Evolutionary conservation across 2,888 invertebrate genomes (phyloP).

Genomic region (Anthrax anthrax): DNA sequence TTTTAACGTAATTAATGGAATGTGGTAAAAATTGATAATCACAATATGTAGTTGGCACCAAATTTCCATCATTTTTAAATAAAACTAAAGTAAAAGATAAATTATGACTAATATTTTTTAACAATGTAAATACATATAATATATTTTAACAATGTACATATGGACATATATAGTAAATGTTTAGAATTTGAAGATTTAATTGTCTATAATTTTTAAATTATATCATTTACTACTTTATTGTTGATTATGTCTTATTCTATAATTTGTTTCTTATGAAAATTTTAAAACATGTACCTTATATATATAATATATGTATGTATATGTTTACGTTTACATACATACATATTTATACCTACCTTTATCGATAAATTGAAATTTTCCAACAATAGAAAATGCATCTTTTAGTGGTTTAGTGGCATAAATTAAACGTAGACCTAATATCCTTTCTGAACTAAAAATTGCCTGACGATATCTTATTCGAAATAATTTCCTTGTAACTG

Average conservation of each 20-base stretch:
- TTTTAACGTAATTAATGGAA: constrained; percentile 9
- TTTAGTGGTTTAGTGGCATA: constrained; percentile 4
- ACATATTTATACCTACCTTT: constrained; percentile 18
- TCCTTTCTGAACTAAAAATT: constrained; percentile 12
- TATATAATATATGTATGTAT: not conserved
- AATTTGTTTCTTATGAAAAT: too few species aligned
- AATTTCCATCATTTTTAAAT: constrained; percentile 68
- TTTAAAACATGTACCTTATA: too few species aligned
- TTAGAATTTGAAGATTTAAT: too few species aligned
- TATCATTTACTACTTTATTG: not conserved
- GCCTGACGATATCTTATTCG: constrained; percentile 9
- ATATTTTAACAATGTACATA: too few species aligned
- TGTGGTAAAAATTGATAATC: constrained; percentile 69
- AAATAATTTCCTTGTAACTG: constrained; percentile 6
- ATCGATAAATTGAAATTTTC: constrained; percentile 27
- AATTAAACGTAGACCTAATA: constrained; percentile 9
- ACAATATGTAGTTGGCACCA: constrained; percentile 63
- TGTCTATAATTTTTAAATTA: too few species aligned
- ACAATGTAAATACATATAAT: too few species aligned
- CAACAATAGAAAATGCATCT: constrained; percentile 16
- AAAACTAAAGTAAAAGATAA: constrained; percentile 40
- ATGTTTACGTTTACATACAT: constrained; percentile 9
- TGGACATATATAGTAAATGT: too few species aligned
- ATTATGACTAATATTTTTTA: too few species aligned
- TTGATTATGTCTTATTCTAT: too few species aligned